Conservation (phyloP, 1,140 invertebrate genomes). For the Periplaneta americana region DNA sequence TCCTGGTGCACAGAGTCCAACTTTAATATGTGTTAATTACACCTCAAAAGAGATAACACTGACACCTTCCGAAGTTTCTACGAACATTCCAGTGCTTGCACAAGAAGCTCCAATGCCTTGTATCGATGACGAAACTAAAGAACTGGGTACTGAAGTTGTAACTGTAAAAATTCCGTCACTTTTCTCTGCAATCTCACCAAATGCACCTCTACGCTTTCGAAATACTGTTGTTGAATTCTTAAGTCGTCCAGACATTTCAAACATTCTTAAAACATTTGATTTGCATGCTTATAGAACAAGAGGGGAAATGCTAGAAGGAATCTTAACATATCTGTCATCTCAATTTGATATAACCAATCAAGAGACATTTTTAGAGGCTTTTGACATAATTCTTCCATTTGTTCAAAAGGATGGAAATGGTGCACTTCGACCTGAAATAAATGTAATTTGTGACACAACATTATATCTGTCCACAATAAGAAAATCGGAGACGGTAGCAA, state of each 20-base stretch:
- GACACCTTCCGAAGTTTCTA: not conserved
- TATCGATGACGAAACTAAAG: not conserved
- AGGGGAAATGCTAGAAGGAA: not conserved
- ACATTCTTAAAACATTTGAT: not conserved
- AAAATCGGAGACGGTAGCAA: too few species aligned
- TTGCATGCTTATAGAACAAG: not conserved
- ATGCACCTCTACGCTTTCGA: not conserved
- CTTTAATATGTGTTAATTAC: not conserved
- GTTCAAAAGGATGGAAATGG: not conserved
- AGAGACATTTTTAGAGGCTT: not conserved
- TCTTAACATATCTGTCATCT: not conserved
- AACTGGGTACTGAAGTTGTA: not conserved
- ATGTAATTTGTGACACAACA: not conserved
- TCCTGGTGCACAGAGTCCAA: not conserved
- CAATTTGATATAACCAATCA: too few species aligned
- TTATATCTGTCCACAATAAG: too few species aligned
- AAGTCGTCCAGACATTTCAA: not conserved
- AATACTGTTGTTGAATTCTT: not conserved
- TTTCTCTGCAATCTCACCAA: not conserved
- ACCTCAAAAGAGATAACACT: not conserved
- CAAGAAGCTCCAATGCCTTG: not conserved
- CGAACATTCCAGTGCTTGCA: not conserved
- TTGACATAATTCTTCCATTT: not conserved
- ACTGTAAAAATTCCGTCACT: not conserved
- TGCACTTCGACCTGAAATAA: not conserved